Conservation (phyloP, 1,140 invertebrate genomes). For the Phortica variegata region DNA sequence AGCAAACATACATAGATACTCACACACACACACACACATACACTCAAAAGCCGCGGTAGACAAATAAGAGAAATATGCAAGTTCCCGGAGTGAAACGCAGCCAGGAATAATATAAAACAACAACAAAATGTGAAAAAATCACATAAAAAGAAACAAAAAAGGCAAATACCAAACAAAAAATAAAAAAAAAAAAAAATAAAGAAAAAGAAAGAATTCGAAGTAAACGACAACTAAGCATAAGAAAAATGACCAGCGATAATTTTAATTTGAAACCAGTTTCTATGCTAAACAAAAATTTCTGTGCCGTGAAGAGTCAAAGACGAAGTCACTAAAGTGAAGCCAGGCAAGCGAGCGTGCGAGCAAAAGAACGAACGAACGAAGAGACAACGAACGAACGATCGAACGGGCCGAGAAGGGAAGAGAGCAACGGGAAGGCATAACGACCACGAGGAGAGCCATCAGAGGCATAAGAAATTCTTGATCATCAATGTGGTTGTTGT, state of each 20-base stretch:
- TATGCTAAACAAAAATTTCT: constrained; percentile 49
- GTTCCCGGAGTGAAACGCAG: neutral
- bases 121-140: neutral
- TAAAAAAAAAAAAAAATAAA: constrained; percentile 18
- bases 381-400: too few relatives aligned
- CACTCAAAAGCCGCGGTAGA: neutral
- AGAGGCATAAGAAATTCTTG: too few relatives aligned
- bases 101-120: neutral
- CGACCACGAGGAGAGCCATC: too few relatives aligned
- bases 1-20: neutral
- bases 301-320: too few relatives aligned
- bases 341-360: too few relatives aligned
- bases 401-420: too few relatives aligned
- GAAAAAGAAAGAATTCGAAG: constrained; percentile 16
- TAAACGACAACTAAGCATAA: constrained; percentile 54
- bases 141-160: constrained; percentile 4
- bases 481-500: too few relatives aligned
- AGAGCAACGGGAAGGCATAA: too few relatives aligned
- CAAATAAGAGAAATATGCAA: neutral
- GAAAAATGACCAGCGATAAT: constrained; percentile 56
- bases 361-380: too few relatives aligned
- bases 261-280: constrained; percentile 57
- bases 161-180: too few relatives aligned
- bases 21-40: too few relatives aligned
- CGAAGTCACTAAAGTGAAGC: too few relatives aligned